Percentiles rank a stretch among this genome's conserved stretches.
Conservation (phyloP, 2,888 invertebrate species). For the Himalopsyche kuldschensis region DNA sequence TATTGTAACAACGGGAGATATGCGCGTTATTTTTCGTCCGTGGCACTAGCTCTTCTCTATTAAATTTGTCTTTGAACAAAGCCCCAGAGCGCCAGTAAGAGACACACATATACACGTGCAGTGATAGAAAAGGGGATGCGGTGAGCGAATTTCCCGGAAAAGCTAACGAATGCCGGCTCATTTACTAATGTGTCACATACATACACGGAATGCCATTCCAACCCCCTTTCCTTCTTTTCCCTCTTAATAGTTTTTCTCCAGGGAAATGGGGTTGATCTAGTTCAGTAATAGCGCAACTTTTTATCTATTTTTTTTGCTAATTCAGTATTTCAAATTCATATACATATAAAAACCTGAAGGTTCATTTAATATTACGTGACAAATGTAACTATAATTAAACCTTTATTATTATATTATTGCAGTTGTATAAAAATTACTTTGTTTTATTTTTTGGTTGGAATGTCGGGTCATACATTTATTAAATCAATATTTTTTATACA, state of each 20-base stretch:
- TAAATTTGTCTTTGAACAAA: constrained; percentile 39
- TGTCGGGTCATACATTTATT: no score
- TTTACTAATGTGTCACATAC: constrained; percentile 64
- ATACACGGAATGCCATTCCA: constrained; percentile 46
- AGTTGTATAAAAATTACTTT: no score
- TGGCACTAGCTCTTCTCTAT: constrained; percentile 23
- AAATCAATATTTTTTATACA: no score
- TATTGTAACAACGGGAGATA: no score
- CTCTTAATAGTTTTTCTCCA: constrained; percentile 37
- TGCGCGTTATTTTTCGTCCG: neutral
- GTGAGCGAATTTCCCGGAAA: constrained; percentile 25
- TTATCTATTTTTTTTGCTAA: neutral
- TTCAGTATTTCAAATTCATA: no score
- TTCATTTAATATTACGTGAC: no score
- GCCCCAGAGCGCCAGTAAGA: constrained; percentile 12
- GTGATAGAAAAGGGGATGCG: constrained; percentile 6
- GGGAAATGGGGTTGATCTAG: constrained; percentile 23
- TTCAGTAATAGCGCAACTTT: neutral
- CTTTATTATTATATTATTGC: no score
- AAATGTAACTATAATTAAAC: no score
- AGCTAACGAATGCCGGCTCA: constrained; percentile 61
- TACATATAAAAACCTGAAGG: no score
- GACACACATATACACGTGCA: neutral
- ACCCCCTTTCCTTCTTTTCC: constrained; percentile 15
- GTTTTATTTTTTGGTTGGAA: no score